Conservation (phyloP, 2,888 invertebrate genomes). For the Uropetala carovei region DNA sequence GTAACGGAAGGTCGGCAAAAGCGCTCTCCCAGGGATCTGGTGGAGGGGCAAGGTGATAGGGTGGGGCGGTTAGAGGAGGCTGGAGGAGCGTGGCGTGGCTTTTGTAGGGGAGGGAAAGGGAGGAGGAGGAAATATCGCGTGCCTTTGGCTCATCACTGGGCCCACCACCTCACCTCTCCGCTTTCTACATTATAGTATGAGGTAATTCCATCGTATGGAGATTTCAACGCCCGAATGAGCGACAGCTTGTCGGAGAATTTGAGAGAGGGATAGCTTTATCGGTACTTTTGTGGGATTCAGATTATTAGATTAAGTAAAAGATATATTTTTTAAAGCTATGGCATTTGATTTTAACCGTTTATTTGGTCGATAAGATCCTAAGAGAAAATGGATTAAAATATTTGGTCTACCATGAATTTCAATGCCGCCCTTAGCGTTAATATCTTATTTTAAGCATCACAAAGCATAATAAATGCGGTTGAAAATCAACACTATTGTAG, state of each 20-base stretch:
- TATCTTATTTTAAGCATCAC: too few relatives aligned
- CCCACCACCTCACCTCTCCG: not conserved
- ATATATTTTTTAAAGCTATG: too few relatives aligned
- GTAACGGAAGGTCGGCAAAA: conserved; percentile 32
- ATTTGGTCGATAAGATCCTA: too few relatives aligned
- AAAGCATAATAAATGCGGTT: too few relatives aligned
- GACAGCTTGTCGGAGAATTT: not conserved
- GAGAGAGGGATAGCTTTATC: not conserved
- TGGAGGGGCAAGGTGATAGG: not conserved
- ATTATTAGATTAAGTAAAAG: too few relatives aligned
- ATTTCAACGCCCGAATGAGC: conserved; percentile 44
- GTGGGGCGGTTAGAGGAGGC: not conserved
- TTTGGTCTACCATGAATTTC: too few relatives aligned
- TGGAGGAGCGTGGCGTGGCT: not conserved
- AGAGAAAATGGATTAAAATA: too few relatives aligned
- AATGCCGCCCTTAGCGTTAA: too few relatives aligned
- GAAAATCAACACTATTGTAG: too few relatives aligned
- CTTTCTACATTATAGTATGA: conserved; percentile 6
- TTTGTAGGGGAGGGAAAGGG: not conserved
- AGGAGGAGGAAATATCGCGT: conserved; percentile 11
- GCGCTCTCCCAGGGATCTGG: not conserved
- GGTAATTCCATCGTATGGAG: not conserved
- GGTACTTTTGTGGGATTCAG: too few relatives aligned
- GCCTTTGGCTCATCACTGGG: not conserved
- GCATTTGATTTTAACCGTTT: too few relatives aligned